Evolutionary conservation across 2,797 vertebrate genomes (phyloP).

Genomic region (Propithecus deckenii): DNA sequence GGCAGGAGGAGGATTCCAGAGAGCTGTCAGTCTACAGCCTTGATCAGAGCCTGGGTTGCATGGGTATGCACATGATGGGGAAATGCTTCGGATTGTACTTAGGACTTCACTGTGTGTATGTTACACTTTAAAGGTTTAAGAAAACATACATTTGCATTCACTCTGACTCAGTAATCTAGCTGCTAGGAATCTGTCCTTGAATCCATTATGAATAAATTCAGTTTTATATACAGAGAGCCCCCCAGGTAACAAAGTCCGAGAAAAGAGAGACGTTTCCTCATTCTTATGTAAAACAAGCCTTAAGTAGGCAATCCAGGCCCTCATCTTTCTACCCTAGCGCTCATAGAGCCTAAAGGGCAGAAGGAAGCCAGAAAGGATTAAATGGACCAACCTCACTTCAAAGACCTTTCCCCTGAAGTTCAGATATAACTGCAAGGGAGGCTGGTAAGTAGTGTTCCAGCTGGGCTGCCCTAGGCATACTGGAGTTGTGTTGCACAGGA

Average conservation of each 20-base stretch:
- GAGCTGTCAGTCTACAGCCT: background rate
- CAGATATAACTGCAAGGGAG: background rate
- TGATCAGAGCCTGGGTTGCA: background rate
- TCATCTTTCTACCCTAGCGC: too few relatives aligned
- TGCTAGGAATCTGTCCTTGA: background rate
- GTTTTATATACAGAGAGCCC: background rate
- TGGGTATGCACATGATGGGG: accelerated
- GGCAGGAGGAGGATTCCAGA: background rate
- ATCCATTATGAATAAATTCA: background rate
- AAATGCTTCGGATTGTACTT: background rate
- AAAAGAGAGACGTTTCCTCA: background rate
- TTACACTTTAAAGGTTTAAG: background rate
- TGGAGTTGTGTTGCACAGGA: background rate
- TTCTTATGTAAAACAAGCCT: background rate
- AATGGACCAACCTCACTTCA: background rate
- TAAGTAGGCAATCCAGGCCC: background rate
- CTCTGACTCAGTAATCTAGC: background rate
- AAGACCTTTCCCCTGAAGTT: background rate
- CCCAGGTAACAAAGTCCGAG: background rate
- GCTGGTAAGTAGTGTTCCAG: background rate
- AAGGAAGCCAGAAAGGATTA: background rate
- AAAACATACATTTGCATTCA: background rate
- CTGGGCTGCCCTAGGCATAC: background rate
- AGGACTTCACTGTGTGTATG: background rate
- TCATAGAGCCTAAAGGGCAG: background rate